Percentiles rank a stretch among this genome's conserved stretches.
Evolutionary conservation across 2,888 invertebrate species (phyloP).

Genomic region (Parnassius orleans): DNA sequence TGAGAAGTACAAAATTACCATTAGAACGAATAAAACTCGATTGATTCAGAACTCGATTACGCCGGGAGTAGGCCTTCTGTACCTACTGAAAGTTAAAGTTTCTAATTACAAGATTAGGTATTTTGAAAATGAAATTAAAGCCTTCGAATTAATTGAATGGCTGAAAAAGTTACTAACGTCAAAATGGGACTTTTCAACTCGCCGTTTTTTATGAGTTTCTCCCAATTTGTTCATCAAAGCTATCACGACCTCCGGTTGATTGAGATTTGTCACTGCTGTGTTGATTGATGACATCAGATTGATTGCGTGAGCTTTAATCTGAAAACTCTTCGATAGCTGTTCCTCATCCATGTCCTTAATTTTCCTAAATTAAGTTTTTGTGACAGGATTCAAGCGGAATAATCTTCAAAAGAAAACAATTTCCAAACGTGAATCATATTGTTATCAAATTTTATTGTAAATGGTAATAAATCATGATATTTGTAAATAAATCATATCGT

Average conservation of each 20-base stretch:
- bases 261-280: slow-evolving; percentile 41
- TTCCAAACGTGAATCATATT: no score
- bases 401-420: slow-evolving; percentile 34
- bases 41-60: no score
- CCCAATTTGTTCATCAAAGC: slow-evolving; percentile 53
- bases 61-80: no score
- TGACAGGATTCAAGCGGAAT: slow-evolving; percentile 45
- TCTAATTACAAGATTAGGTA: no score
- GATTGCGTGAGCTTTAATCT: slow-evolving; percentile 51
- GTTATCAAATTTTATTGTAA: no score
- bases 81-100: no score
- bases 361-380: slow-evolving; percentile 45
- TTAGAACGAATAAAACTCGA: no score
- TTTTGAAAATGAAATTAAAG: no score
- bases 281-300: slow-evolving; percentile 49
- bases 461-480: no score
- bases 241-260: slow-evolving; percentile 46
- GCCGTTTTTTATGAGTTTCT: slow-evolving; percentile 39
- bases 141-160: no score
- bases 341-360: slow-evolving; percentile 40
- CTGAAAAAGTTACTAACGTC: slow-evolving; percentile 33
- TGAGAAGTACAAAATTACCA: no score
- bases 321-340: slow-evolving; percentile 35
- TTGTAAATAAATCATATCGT: no score
- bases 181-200: slow-evolving; percentile 43